phyloP scores from a whole-genome alignment of 2,888 invertebrate genomes.

The Helicoverpa assulta region DNA sequence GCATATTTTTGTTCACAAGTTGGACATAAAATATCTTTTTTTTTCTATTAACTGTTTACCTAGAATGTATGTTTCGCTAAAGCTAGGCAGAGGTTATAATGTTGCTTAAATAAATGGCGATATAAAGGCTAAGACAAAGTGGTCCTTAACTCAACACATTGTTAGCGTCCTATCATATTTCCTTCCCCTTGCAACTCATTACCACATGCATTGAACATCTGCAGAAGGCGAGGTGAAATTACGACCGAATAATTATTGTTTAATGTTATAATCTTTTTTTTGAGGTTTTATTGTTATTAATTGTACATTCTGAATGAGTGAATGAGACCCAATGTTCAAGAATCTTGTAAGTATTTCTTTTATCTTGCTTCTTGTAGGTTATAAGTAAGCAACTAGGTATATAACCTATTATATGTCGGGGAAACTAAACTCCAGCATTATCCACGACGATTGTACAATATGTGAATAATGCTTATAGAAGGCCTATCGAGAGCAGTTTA shows the following conservation, averaged over 20 bases:
- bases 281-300: too few relatives aligned
- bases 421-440: too few relatives aligned
- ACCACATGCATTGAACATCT: conserved; percentile 30
- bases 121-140: conserved; percentile 63
- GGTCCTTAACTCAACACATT: conserved; percentile 64
- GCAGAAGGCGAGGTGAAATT: conserved; percentile 22
- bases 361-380: too few relatives aligned
- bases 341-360: not conserved
- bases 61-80: not conserved
- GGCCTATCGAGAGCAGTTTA: too few relatives aligned
- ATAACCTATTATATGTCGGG: too few relatives aligned
- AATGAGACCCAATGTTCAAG: too few relatives aligned
- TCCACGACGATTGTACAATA: too few relatives aligned
- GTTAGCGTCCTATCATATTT: conserved; percentile 69
- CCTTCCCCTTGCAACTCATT: conserved; percentile 45
- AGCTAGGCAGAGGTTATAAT: conserved; percentile 17
- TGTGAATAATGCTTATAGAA: too few relatives aligned
- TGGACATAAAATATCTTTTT: not conserved
- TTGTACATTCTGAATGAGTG: not conserved
- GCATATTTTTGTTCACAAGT: too few relatives aligned
- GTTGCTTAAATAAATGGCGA: conserved; percentile 48
- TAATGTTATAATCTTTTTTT: not conserved
- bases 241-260: not conserved
- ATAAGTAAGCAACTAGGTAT: too few relatives aligned
- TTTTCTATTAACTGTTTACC: not conserved